A percentile compares a stretch with the other conserved stretches of the same genome.
Conservation (phyloP, 2,113 vertebrate genomes). For the Holacanthus passer region DNA sequence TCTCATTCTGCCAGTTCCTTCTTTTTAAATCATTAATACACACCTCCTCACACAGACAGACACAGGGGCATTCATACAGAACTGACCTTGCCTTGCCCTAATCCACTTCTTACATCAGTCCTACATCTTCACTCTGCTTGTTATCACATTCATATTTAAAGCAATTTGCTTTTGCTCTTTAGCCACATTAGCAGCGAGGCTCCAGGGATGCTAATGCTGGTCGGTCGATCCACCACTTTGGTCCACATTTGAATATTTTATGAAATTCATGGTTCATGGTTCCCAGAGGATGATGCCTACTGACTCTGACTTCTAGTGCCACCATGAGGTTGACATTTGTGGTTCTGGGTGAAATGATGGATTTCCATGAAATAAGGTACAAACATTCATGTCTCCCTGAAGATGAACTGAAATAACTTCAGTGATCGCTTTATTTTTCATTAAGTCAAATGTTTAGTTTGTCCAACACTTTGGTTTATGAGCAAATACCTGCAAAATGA, state of each 20-base stretch:
- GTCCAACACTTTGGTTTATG: too few species aligned
- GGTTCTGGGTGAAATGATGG: neutral
- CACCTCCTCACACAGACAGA: neutral
- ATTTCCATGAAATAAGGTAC: neutral
- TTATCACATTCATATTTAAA: slow-evolving; percentile 58
- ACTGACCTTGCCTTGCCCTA: slow-evolving; percentile 18
- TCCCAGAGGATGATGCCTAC: neutral
- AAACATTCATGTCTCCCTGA: neutral
- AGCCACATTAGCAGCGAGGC: neutral
- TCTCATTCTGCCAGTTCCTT: neutral
- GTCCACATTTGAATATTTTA: slow-evolving; percentile 19
- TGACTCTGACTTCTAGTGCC: neutral
- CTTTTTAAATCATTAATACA: slow-evolving; percentile 50
- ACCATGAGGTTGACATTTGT: neutral
- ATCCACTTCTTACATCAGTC: slow-evolving; percentile 42
- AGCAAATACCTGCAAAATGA: too few species aligned
- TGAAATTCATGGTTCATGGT: neutral
- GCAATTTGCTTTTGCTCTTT: slow-evolving; percentile 21
- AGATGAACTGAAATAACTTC: neutral
- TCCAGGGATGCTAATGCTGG: neutral
- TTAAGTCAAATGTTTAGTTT: neutral
- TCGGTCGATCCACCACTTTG: neutral
- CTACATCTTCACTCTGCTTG: slow-evolving; percentile 15
- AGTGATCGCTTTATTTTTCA: too few species aligned
- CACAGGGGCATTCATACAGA: neutral